Conservation (phyloP, 2,113 vertebrate genomes). For the Chinchilla lanigera region DNA sequence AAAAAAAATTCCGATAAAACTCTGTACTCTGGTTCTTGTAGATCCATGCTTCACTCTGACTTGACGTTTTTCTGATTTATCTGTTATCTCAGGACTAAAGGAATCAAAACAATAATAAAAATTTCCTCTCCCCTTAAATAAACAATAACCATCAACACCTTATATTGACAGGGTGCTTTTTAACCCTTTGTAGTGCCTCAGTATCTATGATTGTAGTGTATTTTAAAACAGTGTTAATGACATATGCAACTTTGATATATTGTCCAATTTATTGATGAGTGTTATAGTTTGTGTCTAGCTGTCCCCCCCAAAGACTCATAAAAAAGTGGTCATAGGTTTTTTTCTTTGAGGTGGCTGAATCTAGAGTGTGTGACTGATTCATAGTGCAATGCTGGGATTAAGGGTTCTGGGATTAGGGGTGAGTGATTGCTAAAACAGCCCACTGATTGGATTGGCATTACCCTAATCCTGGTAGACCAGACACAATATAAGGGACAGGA, state of each 20-base stretch:
- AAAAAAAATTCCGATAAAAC: neutral
- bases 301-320: neutral
- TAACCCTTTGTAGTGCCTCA: neutral
- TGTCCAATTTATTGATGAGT: neutral
- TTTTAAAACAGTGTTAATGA: neutral
- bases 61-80: conserved; percentile 64
- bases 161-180: neutral
- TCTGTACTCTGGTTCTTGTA: neutral
- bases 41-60: conserved; percentile 32
- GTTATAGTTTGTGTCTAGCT: neutral
- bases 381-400: neutral
- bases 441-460: neutral
- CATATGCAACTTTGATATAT: accelerated
- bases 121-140: neutral
- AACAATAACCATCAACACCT: conserved; percentile 27
- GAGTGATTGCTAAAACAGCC: neutral
- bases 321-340: too few species aligned
- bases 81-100: conserved; percentile 12
- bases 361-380: neutral
- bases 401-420: neutral
- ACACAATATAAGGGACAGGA: neutral
- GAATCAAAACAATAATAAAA: conserved; percentile 48
- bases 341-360: neutral
- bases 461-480: neutral
- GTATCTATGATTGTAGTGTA: neutral